Conservation (phyloP, 2,797 vertebrate species). For the Otus scops region DNA sequence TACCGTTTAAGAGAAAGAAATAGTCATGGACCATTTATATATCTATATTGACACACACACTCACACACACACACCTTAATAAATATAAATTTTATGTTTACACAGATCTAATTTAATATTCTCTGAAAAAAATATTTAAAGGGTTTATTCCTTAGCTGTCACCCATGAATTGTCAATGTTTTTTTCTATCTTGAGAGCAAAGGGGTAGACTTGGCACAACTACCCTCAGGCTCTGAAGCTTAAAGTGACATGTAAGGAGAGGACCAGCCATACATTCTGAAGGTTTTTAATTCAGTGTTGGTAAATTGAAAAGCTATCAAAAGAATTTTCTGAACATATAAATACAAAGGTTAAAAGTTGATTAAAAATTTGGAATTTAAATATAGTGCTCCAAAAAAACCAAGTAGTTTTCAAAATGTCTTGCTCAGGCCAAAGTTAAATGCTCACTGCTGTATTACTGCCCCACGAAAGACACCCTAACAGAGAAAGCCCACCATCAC, state of each 20-base stretch:
- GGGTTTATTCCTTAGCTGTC: conserved; percentile 53
- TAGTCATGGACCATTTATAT: conserved; percentile 50
- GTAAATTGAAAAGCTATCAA: conserved; percentile 34
- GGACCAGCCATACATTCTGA: conserved; percentile 23
- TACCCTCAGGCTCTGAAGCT: background rate
- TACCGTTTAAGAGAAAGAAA: conserved; percentile 61
- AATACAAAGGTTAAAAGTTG: conserved; percentile 8
- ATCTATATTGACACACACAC: conserved; percentile 25
- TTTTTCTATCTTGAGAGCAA: background rate
- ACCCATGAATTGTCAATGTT: background rate
- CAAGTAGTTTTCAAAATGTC: background rate
- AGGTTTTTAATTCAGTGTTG: conserved; percentile 34
- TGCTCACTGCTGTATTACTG: background rate
- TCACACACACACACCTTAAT: conserved; percentile 26
- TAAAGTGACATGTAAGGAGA: conserved; percentile 29
- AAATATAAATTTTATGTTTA: conserved; percentile 61
- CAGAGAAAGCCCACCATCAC: background rate
- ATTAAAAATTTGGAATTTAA: conserved; percentile 38
- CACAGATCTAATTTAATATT: conserved; percentile 62
- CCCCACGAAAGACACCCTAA: background rate
- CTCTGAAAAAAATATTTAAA: conserved; percentile 38
- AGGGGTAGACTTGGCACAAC: background rate
- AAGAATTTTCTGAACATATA: conserved; percentile 8
- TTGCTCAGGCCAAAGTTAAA: conserved; percentile 14
- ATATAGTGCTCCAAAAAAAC: conserved; percentile 36